Evolutionary conservation across 2,888 invertebrate species (phyloP).

Genomic region (Melolontha melolontha): DNA sequence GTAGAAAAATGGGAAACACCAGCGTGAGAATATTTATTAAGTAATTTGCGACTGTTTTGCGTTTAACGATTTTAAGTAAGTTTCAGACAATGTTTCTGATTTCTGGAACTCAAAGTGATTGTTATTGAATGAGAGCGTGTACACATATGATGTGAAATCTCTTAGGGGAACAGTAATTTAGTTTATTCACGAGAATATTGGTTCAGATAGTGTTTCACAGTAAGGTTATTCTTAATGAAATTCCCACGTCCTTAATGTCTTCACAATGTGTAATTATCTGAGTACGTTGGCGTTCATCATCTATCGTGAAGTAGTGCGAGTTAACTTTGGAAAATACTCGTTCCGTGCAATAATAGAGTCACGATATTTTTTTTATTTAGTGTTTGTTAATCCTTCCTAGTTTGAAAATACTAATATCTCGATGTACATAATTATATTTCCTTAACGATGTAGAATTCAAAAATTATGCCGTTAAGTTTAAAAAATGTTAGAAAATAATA

Average conservation of each 20-base stretch:
- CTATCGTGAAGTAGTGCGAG: conserved; percentile 1
- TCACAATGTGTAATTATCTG: conserved; percentile 20
- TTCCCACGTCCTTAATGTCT: conserved; percentile 30
- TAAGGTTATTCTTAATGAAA: conserved; percentile 19
- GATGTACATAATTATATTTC: too few relatives aligned
- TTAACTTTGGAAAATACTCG: conserved; percentile 10
- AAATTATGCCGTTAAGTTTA: too few relatives aligned
- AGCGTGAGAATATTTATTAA: conserved; percentile 31
- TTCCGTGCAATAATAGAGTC: conserved; percentile 7
- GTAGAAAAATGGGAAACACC: conserved; percentile 34
- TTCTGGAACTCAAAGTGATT: background rate
- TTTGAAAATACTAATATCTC: too few relatives aligned
- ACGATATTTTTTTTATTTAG: conserved; percentile 8
- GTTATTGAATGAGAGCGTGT: too few relatives aligned
- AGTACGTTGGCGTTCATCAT: conserved; percentile 2
- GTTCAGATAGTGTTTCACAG: conserved; percentile 6
- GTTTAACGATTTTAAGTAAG: conserved; percentile 14
- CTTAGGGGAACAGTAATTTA: conserved; percentile 3
- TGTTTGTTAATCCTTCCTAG: too few relatives aligned
- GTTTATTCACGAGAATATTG: conserved; percentile 12
- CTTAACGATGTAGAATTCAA: too few relatives aligned
- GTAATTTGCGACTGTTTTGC: conserved; percentile 22
- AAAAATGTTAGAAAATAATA: too few relatives aligned
- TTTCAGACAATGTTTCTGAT: background rate
- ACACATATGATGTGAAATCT: too few relatives aligned